Evolutionary conservation across 2,797 vertebrate species (phyloP).

Genomic region (Tolypeutes matacus): DNA sequence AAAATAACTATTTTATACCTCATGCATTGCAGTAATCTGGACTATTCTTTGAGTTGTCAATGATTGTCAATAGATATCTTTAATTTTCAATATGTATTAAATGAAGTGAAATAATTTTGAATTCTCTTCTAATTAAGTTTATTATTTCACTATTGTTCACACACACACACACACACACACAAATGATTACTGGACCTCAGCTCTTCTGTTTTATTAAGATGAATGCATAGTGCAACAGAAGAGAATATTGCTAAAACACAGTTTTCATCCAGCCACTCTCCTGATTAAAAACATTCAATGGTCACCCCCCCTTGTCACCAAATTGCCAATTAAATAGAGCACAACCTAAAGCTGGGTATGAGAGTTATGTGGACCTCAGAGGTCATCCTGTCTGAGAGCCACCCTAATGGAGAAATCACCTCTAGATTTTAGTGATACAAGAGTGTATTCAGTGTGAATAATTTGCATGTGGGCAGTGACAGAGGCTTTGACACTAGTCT

Average conservation of each 20-base stretch:
- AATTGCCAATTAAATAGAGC: not conserved
- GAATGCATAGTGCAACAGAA: not conserved
- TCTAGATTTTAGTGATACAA: not conserved
- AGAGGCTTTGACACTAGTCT: not conserved
- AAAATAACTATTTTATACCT: not conserved
- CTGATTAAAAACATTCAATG: not conserved
- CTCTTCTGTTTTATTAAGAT: not conserved
- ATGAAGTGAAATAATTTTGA: constrained; percentile 1
- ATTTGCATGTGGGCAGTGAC: not conserved
- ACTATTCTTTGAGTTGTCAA: not conserved
- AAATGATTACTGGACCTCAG: not conserved
- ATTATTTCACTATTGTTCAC: not conserved
- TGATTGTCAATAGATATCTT: not conserved
- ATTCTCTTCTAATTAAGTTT: not conserved
- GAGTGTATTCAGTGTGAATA: not conserved
- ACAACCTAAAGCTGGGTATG: not conserved
- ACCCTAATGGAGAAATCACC: not conserved
- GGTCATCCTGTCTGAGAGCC: not conserved
- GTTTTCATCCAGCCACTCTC: not conserved
- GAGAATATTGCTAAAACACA: not conserved
- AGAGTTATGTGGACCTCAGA: not conserved
- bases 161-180: not conserved
- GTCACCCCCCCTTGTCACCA: too few relatives aligned
- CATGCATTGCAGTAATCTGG: not conserved
- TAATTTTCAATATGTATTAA: not conserved